Evolutionary conservation across 2,888 invertebrate species (phyloP).

Genomic region (Sarcophaga subvicina): DNA sequence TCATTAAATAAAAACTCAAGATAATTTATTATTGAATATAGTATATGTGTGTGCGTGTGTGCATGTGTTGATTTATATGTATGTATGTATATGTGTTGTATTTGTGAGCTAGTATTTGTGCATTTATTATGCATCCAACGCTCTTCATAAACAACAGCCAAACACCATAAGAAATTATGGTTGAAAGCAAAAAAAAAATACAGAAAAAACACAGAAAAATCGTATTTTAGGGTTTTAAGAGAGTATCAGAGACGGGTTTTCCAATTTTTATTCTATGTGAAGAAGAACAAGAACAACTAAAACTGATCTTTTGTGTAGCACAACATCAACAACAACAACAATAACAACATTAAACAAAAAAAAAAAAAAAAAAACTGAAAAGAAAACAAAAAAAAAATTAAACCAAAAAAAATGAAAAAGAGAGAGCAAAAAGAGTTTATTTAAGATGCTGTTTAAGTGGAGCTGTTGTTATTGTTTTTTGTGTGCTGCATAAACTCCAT

Average conservation of each 20-base stretch:
- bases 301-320: conserved; percentile 63
- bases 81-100: background rate
- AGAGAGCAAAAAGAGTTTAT: conserved; percentile 42
- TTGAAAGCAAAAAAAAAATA: conserved; percentile 28
- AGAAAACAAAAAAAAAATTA: conserved; percentile 6
- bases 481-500: conserved; percentile 40
- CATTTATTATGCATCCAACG: conserved; percentile 56
- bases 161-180: conserved; percentile 58
- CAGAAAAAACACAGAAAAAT: conserved; percentile 39
- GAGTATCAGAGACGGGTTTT: conserved; percentile 50
- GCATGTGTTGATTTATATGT: background rate
- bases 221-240: conserved; percentile 52
- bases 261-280: conserved; percentile 34
- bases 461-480: conserved; percentile 35
- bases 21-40: conserved; percentile 59
- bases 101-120: conserved; percentile 12
- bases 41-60: background rate
- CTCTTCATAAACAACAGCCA: conserved; percentile 45
- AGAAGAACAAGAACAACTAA: conserved; percentile 30
- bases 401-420: background rate
- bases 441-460: conserved; percentile 52
- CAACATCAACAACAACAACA: conserved; percentile 37
- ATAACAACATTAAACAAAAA: conserved; percentile 17
- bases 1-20: conserved; percentile 49
- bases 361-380: conserved; percentile 17